Evolutionary conservation across 2,113 vertebrate genomes (phyloP).

Genomic region (Plectropomus leopardus): DNA sequence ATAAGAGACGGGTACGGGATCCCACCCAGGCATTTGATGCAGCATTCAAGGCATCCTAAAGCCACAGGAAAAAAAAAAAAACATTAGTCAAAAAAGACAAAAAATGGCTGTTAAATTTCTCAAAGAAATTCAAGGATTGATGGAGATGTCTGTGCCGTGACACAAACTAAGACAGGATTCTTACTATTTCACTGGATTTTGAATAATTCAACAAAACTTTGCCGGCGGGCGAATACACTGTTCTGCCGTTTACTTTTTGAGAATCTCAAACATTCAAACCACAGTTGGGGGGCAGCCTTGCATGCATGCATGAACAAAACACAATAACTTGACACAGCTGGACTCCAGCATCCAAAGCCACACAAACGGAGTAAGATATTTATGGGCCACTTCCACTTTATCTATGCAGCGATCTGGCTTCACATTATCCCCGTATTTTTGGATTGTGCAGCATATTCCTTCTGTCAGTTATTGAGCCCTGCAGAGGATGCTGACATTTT

Average conservation of each 20-base stretch:
- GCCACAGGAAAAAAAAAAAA: not conserved
- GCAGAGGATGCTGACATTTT: slow-evolving; percentile 54
- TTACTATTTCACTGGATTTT: not conserved
- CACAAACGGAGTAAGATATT: not conserved
- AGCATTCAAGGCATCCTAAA: slow-evolving; percentile 97
- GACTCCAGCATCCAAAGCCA: not conserved
- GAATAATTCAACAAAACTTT: slow-evolving; percentile 47
- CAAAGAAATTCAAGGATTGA: not conserved
- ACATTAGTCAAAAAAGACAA: not conserved
- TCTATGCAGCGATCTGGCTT: not conserved
- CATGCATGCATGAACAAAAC: slow-evolving; percentile 10
- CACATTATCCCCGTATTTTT: not conserved
- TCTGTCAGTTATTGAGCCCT: slow-evolving; percentile 11
- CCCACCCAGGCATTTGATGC: slow-evolving; percentile 98
- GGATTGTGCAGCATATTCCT: slow-evolving; percentile 6
- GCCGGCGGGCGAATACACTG: slow-evolving; percentile 8
- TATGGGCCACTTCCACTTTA: not conserved
- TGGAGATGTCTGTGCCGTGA: not conserved
- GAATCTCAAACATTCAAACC: slow-evolving; percentile 26
- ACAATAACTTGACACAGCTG: slow-evolving; percentile 3
- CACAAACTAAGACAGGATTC: not conserved
- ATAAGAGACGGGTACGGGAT: slow-evolving; percentile 97
- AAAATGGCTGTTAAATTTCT: not conserved
- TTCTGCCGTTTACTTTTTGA: slow-evolving; percentile 25
- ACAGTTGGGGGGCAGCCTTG: not conserved